phyloP scores from a whole-genome alignment of 1,140 invertebrate genomes.

The Geopemphigus sp. region DNA sequence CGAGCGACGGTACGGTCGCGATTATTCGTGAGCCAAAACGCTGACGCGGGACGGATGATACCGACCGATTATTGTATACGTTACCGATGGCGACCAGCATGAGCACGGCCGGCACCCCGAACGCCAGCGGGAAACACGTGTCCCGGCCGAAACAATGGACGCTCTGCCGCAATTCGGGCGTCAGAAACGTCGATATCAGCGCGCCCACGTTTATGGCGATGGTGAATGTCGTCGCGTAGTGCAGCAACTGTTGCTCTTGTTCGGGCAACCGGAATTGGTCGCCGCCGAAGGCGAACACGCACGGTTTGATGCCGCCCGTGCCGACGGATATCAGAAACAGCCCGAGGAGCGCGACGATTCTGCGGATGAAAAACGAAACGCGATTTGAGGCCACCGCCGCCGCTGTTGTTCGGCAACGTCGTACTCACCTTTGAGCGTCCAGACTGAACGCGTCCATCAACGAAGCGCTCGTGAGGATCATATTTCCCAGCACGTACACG shows the following conservation, averaged over 20 bases:
- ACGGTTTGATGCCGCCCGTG: slow-evolving; percentile 96
- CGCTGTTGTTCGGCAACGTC: background rate
- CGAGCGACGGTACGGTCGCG: no score
- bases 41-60: no score
- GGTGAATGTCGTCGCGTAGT: slow-evolving; percentile 93
- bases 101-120: slow-evolving; percentile 83
- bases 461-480: slow-evolving; percentile 72
- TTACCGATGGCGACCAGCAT: slow-evolving; percentile 74
- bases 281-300: slow-evolving; percentile 94
- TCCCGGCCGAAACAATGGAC: slow-evolving; percentile 77
- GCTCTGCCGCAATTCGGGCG: slow-evolving; percentile 80
- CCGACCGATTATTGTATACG: background rate
- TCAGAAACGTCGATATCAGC: slow-evolving; percentile 83
- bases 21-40: no score
- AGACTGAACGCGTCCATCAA: slow-evolving; percentile 55
- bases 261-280: slow-evolving; percentile 87
- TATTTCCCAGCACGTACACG: slow-evolving; percentile 80
- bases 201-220: slow-evolving; percentile 91
- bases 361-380: slow-evolving; percentile 56
- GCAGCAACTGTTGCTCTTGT: slow-evolving; percentile 71
- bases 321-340: slow-evolving; percentile 81
- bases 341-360: slow-evolving; percentile 70
- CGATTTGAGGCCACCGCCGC: no score
- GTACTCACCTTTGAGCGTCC: background rate
- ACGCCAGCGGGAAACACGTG: slow-evolving; percentile 86